Conservation (phyloP, 2,888 invertebrate species). For the Archips xylosteana region DNA sequence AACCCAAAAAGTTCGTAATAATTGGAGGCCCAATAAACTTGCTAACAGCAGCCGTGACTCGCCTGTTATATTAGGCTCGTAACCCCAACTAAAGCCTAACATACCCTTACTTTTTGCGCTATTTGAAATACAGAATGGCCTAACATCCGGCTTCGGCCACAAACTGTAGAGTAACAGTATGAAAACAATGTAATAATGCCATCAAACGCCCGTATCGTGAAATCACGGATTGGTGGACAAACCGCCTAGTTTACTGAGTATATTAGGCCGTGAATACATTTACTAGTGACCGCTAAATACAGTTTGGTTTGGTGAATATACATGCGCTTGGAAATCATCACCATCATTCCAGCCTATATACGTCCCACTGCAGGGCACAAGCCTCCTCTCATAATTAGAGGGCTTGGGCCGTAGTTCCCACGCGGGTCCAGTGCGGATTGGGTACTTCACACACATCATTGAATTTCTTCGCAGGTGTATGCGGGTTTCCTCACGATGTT, state of each 20-base stretch:
- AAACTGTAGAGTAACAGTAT: conserved; percentile 30
- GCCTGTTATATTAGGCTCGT: conserved; percentile 30
- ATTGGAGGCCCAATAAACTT: conserved; percentile 39
- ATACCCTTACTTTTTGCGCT: conserved; percentile 30
- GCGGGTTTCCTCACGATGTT: no score
- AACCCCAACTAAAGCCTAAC: conserved; percentile 35
- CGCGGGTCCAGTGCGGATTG: no score
- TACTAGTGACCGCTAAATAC: conserved; percentile 6
- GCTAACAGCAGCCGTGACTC: conserved; percentile 32
- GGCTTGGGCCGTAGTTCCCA: no score
- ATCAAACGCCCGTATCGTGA: conserved; percentile 41
- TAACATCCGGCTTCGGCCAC: conserved; percentile 23
- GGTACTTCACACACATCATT: no score
- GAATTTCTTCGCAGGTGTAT: no score
- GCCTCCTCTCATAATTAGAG: no score
- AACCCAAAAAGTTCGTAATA: conserved; percentile 38
- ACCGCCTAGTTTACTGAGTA: conserved; percentile 36
- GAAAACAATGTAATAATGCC: conserved; percentile 40
- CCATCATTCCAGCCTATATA: no score
- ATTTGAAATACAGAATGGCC: conserved; percentile 23
- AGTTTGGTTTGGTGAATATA: background rate
- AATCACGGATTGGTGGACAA: conserved; percentile 41
- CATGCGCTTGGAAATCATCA: background rate
- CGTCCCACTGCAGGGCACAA: no score
- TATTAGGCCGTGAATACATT: conserved; percentile 41